A percentile compares a stretch with the other conserved stretches of the same genome.
Evolutionary conservation across 2,888 invertebrate species (phyloP).

Genomic region (Globia sparganii): DNA sequence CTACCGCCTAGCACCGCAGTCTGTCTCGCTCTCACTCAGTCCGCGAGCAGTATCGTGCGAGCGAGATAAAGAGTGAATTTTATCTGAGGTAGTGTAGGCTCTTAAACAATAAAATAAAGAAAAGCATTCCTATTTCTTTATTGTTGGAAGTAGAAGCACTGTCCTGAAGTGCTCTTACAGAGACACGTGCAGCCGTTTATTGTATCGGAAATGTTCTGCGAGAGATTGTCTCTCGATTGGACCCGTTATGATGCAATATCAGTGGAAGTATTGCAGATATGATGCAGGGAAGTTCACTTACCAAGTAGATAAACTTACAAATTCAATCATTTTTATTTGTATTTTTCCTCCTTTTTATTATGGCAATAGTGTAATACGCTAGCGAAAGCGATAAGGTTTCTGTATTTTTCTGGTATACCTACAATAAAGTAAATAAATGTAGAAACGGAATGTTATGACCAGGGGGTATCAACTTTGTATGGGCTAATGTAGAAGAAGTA

Average conservation of each 20-base stretch:
- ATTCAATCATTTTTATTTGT: background rate
- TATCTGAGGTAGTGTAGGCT: too few relatives aligned
- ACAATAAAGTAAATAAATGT: too few relatives aligned
- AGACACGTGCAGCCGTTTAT: conserved; percentile 6
- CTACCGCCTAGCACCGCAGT: too few relatives aligned
- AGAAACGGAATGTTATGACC: too few relatives aligned
- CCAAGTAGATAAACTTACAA: background rate
- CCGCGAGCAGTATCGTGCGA: too few relatives aligned
- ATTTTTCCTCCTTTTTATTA: background rate
- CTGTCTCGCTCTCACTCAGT: too few relatives aligned
- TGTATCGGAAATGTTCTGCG: conserved; percentile 15
- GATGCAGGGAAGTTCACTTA: background rate
- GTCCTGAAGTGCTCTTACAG: background rate
- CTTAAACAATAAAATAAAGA: conserved; percentile 3
- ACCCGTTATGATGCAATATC: conserved; percentile 13
- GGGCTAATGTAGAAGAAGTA: too few relatives aligned
- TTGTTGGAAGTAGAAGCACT: background rate
- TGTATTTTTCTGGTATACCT: background rate
- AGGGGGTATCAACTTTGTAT: too few relatives aligned
- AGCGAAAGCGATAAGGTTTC: too few relatives aligned
- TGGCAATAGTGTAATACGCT: too few relatives aligned
- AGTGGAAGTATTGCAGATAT: background rate
- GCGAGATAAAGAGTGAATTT: too few relatives aligned
- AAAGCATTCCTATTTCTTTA: background rate
- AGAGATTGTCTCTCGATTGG: conserved; percentile 28